Base-by-base conservation (phyloP, 2,888 invertebrate species). In the Oligia fasciuncula region DNA sequence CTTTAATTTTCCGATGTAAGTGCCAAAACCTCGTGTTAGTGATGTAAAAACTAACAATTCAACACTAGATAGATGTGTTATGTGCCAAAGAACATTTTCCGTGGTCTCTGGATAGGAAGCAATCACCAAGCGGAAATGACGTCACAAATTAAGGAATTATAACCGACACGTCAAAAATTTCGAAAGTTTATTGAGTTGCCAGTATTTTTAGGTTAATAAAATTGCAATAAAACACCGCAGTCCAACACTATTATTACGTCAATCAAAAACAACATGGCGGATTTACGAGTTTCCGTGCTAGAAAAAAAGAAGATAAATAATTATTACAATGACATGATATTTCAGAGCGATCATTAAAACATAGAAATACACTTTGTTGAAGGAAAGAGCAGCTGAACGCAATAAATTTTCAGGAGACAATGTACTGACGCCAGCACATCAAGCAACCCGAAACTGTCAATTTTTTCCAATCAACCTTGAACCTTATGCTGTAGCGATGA, bases 371-470 rank as follows among this genome's bases (percentile, higher is more conserved):
- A 40, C 62, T 85, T 80, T 77, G 76, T 80, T 82, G 81, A 63
- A 72, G 79, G 62, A 51, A 46, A 23, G 79, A 90, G 86, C 95
- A 94, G 93, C 94, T 95, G 95, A 91, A 85, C 70, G 81, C 86
- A 67, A 94, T 95, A 93, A 92, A 89, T 95, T 90, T 89, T 83
- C 43, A 79, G 67, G 78, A 84, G 86, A 91, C 91, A 90, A 91
- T 92, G 88, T 46, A 46, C 46, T 11, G 46, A 9, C 9, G 46
- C 43, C 43, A 43, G 9, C 43, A 43, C 43, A 46, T 46, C 46
- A 46, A 46, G 46, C 46, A 11, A 46, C 1, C 46, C 9, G 46
- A 1, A 1, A 46, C 46, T 46, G 46, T 46, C 46, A 46, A 9
- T 11, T 9, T 46, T 46, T 46, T 1, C 46, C 46, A 46, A 46